These are phyloP conservation scores for Byasa hedistus DNA, from an alignment of 2,888 invertebrate species.

Conservation along the genomic window DNA sequence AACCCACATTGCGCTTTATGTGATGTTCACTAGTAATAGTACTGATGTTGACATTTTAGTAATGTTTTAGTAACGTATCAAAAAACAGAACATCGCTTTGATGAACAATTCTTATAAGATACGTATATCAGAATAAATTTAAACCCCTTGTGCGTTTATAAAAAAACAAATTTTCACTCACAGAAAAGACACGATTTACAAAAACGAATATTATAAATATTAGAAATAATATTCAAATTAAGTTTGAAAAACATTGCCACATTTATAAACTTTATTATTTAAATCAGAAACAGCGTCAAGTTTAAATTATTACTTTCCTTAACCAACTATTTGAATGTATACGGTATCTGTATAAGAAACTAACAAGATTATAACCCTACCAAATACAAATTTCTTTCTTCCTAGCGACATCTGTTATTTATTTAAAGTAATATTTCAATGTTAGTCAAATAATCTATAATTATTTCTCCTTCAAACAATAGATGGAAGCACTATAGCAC, in stretches of 20 bases:
- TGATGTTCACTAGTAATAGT: background rate
- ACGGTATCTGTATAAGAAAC: background rate
- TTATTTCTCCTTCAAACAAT: background rate
- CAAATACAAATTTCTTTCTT: slow-evolving; percentile 23
- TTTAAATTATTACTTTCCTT: no score
- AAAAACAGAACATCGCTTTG: no score
- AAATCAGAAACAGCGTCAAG: no score
- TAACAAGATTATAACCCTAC: slow-evolving; percentile 28
- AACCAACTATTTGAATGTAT: background rate
- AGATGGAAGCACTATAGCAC: slow-evolving; percentile 17
- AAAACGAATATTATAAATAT: no score
- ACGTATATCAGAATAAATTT: no score
- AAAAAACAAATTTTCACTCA: no score
- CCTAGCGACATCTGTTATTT: slow-evolving; percentile 52
- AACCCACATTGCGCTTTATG: slow-evolving; percentile 17
- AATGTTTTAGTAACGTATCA: background rate
- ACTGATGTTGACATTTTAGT: background rate
- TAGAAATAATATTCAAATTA: no score
- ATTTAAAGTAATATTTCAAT: slow-evolving; percentile 42
- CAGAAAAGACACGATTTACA: no score
- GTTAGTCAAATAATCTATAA: slow-evolving; percentile 12
- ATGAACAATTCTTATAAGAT: no score
- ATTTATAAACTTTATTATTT: no score
- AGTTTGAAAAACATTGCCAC: no score
- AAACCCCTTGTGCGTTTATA: no score